A percentile compares a stretch with the other conserved stretches of the same genome.
phyloP scores from a whole-genome alignment of 2,797 vertebrate genomes.

The Chloroceryle inda region DNA sequence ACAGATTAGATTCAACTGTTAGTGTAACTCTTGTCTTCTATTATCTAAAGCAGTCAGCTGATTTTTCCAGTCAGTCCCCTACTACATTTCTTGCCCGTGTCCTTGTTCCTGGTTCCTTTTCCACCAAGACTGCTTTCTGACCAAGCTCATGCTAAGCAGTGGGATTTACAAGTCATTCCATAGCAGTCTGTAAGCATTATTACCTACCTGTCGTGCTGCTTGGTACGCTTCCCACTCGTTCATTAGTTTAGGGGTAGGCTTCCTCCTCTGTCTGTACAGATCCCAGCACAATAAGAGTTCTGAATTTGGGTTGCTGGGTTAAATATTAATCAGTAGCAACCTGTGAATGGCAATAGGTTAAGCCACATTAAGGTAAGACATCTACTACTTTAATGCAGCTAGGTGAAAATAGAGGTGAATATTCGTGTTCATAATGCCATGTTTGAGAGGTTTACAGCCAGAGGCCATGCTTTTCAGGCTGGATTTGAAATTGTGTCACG shows the following conservation, averaged over 20 bases:
- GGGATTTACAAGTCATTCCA: background rate
- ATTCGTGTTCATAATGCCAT: background rate
- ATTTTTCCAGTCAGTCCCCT: background rate
- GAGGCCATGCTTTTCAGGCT: background rate
- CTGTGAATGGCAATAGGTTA: background rate
- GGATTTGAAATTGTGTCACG: background rate
- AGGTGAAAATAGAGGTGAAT: background rate
- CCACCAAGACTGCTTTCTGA: background rate
- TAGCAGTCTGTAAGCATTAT: background rate
- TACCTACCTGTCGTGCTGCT: background rate
- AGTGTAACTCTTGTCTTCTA: background rate
- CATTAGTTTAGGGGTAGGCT: background rate
- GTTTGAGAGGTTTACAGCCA: background rate
- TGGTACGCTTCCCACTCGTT: background rate
- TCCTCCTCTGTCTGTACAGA: background rate
- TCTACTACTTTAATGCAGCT: background rate
- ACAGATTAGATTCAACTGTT: background rate
- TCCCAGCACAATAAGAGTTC: background rate
- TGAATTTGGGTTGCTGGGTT: background rate
- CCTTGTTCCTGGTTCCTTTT: background rate
- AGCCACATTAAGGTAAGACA: background rate
- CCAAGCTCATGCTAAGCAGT: background rate
- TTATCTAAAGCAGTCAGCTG: fast-evolving
- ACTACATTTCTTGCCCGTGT: background rate
- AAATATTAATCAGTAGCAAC: background rate